A percentile compares a stretch with the other conserved stretches of the same genome.
Evolutionary conservation across 2,888 invertebrate species (phyloP).

Genomic region (Nasonia oneida): DNA sequence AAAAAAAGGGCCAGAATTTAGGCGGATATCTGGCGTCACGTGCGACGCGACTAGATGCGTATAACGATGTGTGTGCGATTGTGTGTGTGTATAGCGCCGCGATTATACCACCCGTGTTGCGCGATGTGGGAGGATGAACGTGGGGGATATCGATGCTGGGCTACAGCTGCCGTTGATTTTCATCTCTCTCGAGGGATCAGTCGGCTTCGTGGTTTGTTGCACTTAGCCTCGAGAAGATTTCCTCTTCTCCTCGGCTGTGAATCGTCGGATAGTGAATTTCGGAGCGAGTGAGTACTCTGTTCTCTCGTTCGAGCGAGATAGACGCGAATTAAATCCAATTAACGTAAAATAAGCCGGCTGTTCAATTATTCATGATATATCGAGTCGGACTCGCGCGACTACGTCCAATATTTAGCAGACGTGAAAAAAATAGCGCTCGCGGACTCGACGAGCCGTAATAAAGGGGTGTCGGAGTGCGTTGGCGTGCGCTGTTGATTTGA

Average conservation of each 20-base stretch:
- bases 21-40: not conserved
- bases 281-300: not conserved
- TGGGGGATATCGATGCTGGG: not conserved
- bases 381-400: not conserved
- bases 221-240: not conserved
- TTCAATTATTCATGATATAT: not conserved
- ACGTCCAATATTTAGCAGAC: slow-evolving; percentile 12
- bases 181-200: not conserved
- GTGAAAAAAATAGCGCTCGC: not conserved
- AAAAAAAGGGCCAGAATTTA: not conserved
- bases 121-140: not conserved
- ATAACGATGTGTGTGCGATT: too few relatives aligned
- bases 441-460: slow-evolving; percentile 31
- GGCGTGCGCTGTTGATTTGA: not conserved
- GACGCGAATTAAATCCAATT: not conserved
- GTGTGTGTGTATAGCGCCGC: not conserved
- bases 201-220: not conserved
- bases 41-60: too few relatives aligned
- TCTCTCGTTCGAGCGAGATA: too few relatives aligned
- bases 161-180: not conserved
- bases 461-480: slow-evolving; percentile 21
- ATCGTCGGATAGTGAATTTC: not conserved
- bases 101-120: not conserved
- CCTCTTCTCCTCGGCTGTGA: too few relatives aligned
- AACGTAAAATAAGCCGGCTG: not conserved